Conservation (phyloP, 2,797 vertebrate species). For the Masticophis lateralis region DNA sequence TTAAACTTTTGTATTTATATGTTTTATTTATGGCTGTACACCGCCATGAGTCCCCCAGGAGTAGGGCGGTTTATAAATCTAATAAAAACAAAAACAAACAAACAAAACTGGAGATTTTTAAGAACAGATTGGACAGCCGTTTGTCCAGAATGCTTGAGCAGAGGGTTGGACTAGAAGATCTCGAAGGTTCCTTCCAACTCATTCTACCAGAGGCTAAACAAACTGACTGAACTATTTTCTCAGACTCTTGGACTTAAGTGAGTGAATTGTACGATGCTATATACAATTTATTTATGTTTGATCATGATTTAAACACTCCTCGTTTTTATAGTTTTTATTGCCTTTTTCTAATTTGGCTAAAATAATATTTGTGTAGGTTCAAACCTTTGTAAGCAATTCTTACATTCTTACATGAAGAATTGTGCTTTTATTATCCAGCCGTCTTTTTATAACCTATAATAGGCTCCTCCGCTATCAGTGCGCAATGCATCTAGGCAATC, state of each 20-base stretch:
- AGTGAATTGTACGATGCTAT: background rate
- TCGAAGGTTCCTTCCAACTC: background rate
- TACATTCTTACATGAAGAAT: background rate
- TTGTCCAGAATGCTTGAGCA: too few species aligned
- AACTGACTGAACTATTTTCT: background rate
- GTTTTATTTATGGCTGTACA: too few species aligned
- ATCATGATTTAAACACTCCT: background rate
- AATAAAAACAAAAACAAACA: too few species aligned
- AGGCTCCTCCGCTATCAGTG: background rate
- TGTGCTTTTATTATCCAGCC: background rate
- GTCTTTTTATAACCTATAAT: constrained; percentile 19
- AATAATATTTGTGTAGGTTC: background rate
- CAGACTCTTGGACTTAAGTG: background rate
- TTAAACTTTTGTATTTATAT: too few species aligned
- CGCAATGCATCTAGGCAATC: background rate
- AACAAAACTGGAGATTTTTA: too few species aligned
- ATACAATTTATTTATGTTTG: background rate
- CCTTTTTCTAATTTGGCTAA: background rate
- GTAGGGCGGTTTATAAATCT: too few species aligned
- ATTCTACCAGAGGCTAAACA: background rate
- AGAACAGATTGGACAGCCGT: too few species aligned
- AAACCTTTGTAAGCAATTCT: background rate
- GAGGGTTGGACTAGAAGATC: too few species aligned
- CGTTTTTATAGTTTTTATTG: background rate
- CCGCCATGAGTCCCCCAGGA: too few species aligned